Conservation (phyloP, 2,888 invertebrate species). For the Marasmarcha lunaedactyla region DNA sequence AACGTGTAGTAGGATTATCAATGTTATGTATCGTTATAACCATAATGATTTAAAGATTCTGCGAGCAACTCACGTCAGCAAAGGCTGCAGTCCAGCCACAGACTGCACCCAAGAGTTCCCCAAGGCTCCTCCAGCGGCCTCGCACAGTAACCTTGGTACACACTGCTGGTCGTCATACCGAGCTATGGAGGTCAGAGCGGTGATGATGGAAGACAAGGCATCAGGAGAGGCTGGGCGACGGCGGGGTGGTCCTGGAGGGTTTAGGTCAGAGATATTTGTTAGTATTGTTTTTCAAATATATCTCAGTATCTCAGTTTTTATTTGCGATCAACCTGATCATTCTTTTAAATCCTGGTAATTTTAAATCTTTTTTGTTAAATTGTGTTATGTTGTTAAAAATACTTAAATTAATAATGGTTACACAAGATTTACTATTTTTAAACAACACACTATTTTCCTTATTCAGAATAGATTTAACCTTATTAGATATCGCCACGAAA, state of each 20-base stretch:
- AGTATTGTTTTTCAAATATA: neutral
- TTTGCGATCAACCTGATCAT: neutral
- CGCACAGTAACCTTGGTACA: conserved; percentile 83
- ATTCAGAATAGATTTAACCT: neutral
- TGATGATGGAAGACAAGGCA: conserved; percentile 41
- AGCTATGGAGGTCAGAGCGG: conserved; percentile 52
- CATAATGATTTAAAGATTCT: too few relatives aligned
- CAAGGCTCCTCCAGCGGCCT: conserved; percentile 71
- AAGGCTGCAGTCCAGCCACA: conserved; percentile 57
- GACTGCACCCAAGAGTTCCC: conserved; percentile 36
- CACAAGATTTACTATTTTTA: too few relatives aligned
- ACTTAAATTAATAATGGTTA: too few relatives aligned
- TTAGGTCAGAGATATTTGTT: conserved; percentile 3
- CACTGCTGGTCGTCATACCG: conserved; percentile 83
- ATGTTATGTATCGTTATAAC: too few relatives aligned
- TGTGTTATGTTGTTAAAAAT: too few relatives aligned
- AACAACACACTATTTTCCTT: too few relatives aligned
- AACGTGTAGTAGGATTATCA: too few relatives aligned
- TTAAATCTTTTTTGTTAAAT: neutral
- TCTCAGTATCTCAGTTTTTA: neutral
- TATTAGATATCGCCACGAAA: neutral
- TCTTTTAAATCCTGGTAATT: conserved; percentile 8
- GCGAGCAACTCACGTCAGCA: conserved; percentile 74
- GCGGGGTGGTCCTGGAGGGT: conserved; percentile 26
- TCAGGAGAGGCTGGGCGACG: conserved; percentile 34